Conservation (phyloP, 2,113 vertebrate genomes). For the Aramus guarauna region DNA sequence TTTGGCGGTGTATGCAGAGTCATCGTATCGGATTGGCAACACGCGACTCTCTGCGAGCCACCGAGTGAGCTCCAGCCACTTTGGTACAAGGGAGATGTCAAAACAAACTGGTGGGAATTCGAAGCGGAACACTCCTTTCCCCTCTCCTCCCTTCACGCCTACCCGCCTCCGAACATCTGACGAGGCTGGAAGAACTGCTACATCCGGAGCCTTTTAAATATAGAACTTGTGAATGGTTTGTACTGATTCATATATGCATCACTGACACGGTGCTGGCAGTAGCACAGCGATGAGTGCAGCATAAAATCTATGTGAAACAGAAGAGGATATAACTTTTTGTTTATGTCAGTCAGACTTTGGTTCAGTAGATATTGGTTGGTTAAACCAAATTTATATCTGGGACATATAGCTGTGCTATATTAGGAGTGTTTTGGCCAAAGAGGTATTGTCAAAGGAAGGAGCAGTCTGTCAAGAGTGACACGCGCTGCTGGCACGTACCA, state of each 20-base stretch:
- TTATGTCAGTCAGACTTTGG: conserved; percentile 56
- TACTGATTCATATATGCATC: conserved; percentile 70
- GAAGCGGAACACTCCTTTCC: conserved; percentile 62
- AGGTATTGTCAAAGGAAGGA: background rate
- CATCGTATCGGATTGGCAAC: conserved; percentile 69
- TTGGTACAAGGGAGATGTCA: conserved; percentile 69
- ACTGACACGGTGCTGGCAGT: conserved; percentile 64
- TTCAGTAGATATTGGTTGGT: background rate
- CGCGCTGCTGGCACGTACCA: background rate
- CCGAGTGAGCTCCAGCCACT: conserved; percentile 67
- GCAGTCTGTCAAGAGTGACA: background rate
- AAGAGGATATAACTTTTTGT: conserved; percentile 51
- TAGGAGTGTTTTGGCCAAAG: background rate
- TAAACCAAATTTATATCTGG: background rate
- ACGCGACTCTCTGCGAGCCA: conserved; percentile 28
- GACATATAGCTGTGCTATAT: background rate
- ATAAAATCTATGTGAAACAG: conserved; percentile 52
- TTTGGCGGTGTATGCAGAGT: conserved; percentile 68
- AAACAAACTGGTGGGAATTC: conserved; percentile 62
- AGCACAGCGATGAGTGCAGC: conserved; percentile 48
- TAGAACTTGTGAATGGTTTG: conserved; percentile 68
- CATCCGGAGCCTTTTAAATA: conserved; percentile 68
- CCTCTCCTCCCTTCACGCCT: conserved; percentile 63
- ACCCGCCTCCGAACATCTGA: conserved; percentile 64
- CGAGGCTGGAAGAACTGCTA: conserved; percentile 63